Evolutionary conservation across 2,888 invertebrate genomes (phyloP).

Genomic region (Flabesymbios commensalis): DNA sequence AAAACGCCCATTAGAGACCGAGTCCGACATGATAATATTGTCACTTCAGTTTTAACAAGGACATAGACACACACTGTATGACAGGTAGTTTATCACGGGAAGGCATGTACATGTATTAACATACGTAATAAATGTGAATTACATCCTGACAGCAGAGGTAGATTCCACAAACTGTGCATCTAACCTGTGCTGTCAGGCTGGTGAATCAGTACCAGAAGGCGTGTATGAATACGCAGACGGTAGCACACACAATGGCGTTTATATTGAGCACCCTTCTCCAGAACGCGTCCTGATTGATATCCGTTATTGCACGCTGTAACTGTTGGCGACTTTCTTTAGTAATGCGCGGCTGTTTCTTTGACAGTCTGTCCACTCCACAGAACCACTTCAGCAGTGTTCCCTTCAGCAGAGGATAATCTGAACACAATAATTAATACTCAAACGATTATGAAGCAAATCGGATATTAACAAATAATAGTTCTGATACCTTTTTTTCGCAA

Average conservation of each 20-base stretch:
- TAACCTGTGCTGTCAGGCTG: no score
- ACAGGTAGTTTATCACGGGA: no score
- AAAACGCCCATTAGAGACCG: no score
- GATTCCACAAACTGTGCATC: no score
- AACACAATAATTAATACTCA: neutral
- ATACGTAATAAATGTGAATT: no score
- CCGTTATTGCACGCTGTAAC: slow-evolving; percentile 44
- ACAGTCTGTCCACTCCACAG: slow-evolving; percentile 43
- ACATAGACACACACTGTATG: no score
- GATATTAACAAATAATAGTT: neutral
- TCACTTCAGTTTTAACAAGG: no score
- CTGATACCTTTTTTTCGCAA: no score
- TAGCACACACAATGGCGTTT: slow-evolving; percentile 38
- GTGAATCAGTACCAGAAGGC: slow-evolving; percentile 43
- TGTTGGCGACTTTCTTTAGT: slow-evolving; percentile 36
- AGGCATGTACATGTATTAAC: no score
- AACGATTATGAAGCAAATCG: neutral
- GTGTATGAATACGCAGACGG: slow-evolving; percentile 44
- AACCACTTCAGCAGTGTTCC: slow-evolving; percentile 35
- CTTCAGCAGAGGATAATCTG: neutral
- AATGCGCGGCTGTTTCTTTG: slow-evolving; percentile 37
- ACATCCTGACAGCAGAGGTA: no score
- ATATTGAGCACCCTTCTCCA: slow-evolving; percentile 36
- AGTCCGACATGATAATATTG: no score
- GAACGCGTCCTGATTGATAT: slow-evolving; percentile 39